These are phyloP conservation scores for Pseudoips prasinana DNA, from an alignment of 2,888 invertebrate genomes.

Conservation along the genomic window DNA sequence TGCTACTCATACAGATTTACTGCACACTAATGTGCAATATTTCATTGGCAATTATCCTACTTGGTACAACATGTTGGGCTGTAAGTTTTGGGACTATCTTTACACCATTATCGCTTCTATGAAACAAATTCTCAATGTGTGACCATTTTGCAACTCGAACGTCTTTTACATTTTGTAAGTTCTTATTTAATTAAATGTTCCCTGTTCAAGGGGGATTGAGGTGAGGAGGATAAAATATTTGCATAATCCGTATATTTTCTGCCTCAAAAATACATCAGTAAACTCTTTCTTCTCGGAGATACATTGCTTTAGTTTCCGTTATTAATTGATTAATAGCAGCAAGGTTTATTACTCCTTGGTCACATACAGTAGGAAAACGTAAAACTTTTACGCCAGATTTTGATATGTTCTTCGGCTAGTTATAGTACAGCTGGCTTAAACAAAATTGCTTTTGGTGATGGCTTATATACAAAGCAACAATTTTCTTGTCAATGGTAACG, in stretches of 20 bases:
- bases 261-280: not conserved
- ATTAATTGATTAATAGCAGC: not conserved
- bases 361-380: conserved; percentile 3
- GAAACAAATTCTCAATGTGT: not conserved
- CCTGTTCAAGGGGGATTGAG: conserved; percentile 1
- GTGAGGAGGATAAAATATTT: conserved; percentile 3
- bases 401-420: not conserved
- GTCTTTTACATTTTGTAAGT: not conserved
- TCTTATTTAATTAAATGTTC: conserved; percentile 1
- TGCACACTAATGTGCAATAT: conserved; percentile 7
- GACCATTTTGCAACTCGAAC: not conserved
- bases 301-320: not conserved
- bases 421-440: too few species aligned
- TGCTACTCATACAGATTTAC: conserved; percentile 5
- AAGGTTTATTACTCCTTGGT: conserved; percentile 3
- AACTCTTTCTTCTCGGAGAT: not conserved
- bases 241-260: too few species aligned
- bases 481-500: conserved; percentile 1
- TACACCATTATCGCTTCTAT: conserved; percentile 1
- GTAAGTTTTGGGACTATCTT: conserved; percentile 1
- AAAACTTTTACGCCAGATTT: not conserved
- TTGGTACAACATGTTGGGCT: conserved; percentile 4
- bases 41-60: conserved; percentile 2
- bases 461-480: conserved; percentile 1
- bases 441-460: not conserved